Conservation (phyloP, 2,888 invertebrate species). For the Dorcus parallelipipedus region DNA sequence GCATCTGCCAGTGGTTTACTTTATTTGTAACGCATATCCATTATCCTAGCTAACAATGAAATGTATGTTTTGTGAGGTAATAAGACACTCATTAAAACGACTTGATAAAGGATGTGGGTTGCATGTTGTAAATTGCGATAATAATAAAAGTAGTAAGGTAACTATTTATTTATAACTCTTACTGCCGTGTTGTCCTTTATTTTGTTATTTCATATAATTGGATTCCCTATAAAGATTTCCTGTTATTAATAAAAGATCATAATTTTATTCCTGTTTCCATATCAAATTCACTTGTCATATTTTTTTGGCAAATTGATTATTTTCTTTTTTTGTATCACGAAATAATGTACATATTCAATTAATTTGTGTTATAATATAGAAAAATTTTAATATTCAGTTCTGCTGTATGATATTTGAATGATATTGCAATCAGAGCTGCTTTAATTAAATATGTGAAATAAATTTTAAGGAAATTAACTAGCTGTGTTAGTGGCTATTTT, state of each 20-base stretch:
- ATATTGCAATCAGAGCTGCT: too few species aligned
- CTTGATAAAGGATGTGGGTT: conserved; percentile 15
- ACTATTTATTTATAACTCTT: conserved; percentile 13
- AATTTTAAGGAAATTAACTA: too few species aligned
- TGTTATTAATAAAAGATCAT: conserved; percentile 10
- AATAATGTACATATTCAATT: too few species aligned
- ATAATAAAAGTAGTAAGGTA: conserved; percentile 16
- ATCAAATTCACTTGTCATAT: too few species aligned
- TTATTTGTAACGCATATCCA: conserved; percentile 42
- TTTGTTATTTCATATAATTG: conserved; percentile 13
- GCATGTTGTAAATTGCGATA: conserved; percentile 16
- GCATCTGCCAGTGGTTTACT: conserved; percentile 73
- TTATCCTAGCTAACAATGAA: conserved; percentile 1
- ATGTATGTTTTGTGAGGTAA: too few species aligned
- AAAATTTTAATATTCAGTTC: too few species aligned
- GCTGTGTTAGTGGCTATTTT: too few species aligned
- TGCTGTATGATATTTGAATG: too few species aligned
- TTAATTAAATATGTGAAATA: too few species aligned
- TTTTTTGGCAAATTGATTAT: too few species aligned
- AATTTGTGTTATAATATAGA: too few species aligned
- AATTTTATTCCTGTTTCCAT: background rate
- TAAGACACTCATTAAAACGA: conserved; percentile 5
- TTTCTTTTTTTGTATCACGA: too few species aligned
- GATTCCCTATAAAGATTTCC: conserved; percentile 8
- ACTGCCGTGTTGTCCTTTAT: conserved; percentile 13